Percentiles rank a stretch among this genome's conserved stretches.
phyloP scores from a whole-genome alignment of 2,113 vertebrate species.

The Ammodytes dubius region DNA sequence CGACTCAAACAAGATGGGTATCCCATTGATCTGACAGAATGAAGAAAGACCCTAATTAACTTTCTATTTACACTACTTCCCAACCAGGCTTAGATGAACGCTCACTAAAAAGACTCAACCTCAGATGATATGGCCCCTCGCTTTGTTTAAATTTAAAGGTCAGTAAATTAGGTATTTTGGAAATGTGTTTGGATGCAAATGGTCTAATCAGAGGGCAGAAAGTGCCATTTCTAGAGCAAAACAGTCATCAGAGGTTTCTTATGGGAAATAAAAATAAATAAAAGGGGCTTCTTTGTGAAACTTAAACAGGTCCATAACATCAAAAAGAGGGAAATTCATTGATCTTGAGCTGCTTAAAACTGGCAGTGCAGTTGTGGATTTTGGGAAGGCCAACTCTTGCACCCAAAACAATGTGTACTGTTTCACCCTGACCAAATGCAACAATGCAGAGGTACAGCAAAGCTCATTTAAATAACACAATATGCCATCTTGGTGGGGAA shows the following conservation, averaged over 20 bases:
- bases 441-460: constrained; percentile 4
- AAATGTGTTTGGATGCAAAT: constrained; percentile 31
- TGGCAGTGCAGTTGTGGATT: constrained; percentile 40
- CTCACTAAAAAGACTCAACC: constrained; percentile 34
- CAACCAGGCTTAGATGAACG: constrained; percentile 32
- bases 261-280: not conserved
- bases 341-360: constrained; percentile 45
- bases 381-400: constrained; percentile 37
- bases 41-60: constrained; percentile 66
- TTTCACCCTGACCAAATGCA: constrained; percentile 37
- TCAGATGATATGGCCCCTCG: constrained; percentile 24
- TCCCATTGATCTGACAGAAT: constrained; percentile 68
- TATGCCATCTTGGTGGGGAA: constrained; percentile 7
- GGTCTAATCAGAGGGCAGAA: constrained; percentile 17
- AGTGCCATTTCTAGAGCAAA: not conserved
- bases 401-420: constrained; percentile 50
- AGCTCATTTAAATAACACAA: constrained; percentile 12
- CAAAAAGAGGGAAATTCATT: constrained; percentile 32
- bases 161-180: constrained; percentile 13
- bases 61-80: constrained; percentile 58
- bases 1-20: constrained; percentile 59
- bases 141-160: constrained; percentile 47
- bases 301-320: constrained; percentile 19
- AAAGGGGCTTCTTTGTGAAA: constrained; percentile 32
- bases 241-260: not conserved